Evolutionary conservation across 2,113 vertebrate species (phyloP), one percentile per base, ranked within the genome.

Genomic region (Clarias magur): DNA sequence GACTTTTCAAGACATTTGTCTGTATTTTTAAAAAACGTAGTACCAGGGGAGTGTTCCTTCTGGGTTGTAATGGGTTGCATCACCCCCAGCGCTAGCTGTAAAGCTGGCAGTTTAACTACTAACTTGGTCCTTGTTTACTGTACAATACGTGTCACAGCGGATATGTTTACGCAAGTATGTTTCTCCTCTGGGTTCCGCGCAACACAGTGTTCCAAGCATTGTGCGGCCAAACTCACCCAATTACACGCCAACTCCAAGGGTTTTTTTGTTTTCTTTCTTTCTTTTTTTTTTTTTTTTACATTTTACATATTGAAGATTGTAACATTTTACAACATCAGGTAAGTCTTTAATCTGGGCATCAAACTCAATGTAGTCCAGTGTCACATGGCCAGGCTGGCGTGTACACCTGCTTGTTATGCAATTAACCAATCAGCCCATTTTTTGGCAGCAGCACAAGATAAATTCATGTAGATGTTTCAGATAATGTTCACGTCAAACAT

Each of bases 11-110:
- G n/a, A 27, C n/a, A 79, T 79, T 57, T 57, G 30, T 81, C 57
- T 62, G 30, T 62, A 81, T 81, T 81, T 80, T 75, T 59, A 21
- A 25, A 25, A 38, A 81, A 42, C 42, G 19, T 38, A 7, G 30
- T 81, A 81, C 79, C 79, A 81, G 16, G 79, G 79, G 79, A 62
- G 16, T 12, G 79, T 62, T 80, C 79, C 79, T 38, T 79, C 75
- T 79, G 25, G 75, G 53, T 79, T 79, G 53, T 79, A 62, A 1
- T 15, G 1, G 5, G 2, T 81, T 38, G 57, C 79, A 81, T 81
- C 79, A 81, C 19, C 57, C 30, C 19, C 23, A 30, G 38, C 34
- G 79, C 19, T 62, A 25, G 57, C 27, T 81, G 79, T 81, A 60
- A 38, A 62, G 60, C 23, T 60, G 57, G 11, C 19, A 81, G 57